A percentile compares a stretch with the other conserved stretches of the same genome.
Evolutionary conservation across 2,113 vertebrate genomes (phyloP).

Genomic region (Chloebia gouldiae): DNA sequence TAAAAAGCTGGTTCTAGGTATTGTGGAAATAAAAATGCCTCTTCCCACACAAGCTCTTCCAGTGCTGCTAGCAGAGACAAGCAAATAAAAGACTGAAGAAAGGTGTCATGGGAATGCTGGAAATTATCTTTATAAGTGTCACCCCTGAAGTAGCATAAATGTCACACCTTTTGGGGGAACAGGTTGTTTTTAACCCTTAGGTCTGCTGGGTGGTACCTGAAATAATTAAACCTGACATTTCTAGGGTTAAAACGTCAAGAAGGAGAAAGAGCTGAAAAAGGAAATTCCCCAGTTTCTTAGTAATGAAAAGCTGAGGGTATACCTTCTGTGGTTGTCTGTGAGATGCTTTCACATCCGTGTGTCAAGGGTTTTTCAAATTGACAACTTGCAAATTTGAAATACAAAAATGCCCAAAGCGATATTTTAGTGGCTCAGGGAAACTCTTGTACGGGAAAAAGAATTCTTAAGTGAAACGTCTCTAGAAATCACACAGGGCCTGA

Average conservation of each 20-base stretch:
- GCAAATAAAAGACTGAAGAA: background rate
- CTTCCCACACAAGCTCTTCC: background rate
- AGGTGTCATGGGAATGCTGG: background rate
- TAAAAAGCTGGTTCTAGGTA: background rate
- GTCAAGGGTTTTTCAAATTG: constrained; percentile 86
- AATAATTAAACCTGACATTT: constrained; percentile 80
- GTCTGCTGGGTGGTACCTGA: constrained; percentile 61
- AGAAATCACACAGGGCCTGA: constrained; percentile 97
- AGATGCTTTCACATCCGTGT: constrained; percentile 79
- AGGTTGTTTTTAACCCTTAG: constrained; percentile 76
- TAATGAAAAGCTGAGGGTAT: constrained; percentile 84
- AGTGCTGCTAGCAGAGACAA: background rate
- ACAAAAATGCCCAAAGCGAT: constrained; percentile 87
- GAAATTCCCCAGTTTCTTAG: constrained; percentile 80
- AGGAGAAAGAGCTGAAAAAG: constrained; percentile 79
- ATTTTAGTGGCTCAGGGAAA: constrained; percentile 82
- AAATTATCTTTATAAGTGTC: background rate
- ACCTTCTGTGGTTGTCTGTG: constrained; percentile 78
- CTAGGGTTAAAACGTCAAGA: constrained; percentile 81
- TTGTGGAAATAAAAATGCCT: background rate
- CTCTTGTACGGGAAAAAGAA: constrained; percentile 78
- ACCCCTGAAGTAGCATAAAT: background rate
- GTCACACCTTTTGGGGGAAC: background rate
- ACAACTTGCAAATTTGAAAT: constrained; percentile 88
- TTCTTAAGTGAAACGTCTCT: constrained; percentile 84